These are phyloP conservation scores for Doris montereyensis DNA, from an alignment of 2,888 invertebrate genomes.

Conservation along the genomic window DNA sequence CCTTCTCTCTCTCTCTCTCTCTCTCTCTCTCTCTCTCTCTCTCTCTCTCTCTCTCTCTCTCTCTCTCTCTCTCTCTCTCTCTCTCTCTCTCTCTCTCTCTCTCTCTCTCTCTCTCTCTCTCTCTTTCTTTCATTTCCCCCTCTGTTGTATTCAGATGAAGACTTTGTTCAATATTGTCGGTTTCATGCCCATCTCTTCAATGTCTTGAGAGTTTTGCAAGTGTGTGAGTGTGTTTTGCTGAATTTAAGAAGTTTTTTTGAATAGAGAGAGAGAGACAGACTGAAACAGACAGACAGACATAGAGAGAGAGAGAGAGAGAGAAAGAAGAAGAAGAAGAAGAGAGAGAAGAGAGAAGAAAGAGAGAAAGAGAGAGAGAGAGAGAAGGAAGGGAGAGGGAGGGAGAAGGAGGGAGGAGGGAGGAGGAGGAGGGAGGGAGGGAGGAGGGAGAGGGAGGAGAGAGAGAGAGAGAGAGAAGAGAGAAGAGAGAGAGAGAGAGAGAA, in stretches of 20 bases:
- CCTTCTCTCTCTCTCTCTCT: neutral
- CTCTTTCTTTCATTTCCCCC: neutral
- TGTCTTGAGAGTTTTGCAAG: too few relatives aligned
- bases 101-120: conserved; percentile 3
- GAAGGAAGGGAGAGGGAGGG: neutral
- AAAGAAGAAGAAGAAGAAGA: neutral
- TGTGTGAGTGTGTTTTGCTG: too few relatives aligned
- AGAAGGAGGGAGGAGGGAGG: neutral
- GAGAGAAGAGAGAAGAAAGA: neutral
- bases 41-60: conserved; percentile 3
- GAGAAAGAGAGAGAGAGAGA: neutral
- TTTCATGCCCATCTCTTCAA: too few relatives aligned
- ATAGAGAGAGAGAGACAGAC: neutral
- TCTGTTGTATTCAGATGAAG: too few relatives aligned
- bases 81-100: conserved; percentile 13
- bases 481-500: too few relatives aligned
- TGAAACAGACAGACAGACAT: neutral
- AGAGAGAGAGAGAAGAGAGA: too few relatives aligned
- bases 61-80: neutral
- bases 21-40: neutral
- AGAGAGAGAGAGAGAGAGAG: too few relatives aligned
- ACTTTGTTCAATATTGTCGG: too few relatives aligned
- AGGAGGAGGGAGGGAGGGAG: neutral
- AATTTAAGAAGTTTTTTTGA: neutral
- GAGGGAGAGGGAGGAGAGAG: too few relatives aligned